These are phyloP conservation scores for Leistus spinibarbis DNA, from an alignment of 2,888 invertebrate genomes.

Conservation along the genomic window DNA sequence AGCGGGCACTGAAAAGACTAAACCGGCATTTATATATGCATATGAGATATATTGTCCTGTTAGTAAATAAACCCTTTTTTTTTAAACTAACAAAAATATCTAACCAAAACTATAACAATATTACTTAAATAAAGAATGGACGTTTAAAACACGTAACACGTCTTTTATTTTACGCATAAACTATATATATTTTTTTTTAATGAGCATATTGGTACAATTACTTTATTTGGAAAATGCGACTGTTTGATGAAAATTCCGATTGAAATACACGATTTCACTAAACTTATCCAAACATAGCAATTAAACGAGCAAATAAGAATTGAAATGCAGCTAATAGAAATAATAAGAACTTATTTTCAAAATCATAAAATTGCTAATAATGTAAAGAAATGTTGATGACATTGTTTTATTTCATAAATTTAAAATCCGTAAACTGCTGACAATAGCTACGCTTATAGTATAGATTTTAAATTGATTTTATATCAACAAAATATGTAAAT, in stretches of 20 bases:
- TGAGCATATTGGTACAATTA: not conserved
- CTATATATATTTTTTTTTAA: not conserved
- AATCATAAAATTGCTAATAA: not conserved
- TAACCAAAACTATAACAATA: no score
- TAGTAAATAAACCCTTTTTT: no score
- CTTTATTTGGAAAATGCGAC: not conserved
- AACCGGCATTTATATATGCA: no score
- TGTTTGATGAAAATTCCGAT: not conserved
- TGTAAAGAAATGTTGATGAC: not conserved
- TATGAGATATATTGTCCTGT: no score
- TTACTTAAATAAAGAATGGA: no score
- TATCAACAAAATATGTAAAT: not conserved
- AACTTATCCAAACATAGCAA: not conserved
- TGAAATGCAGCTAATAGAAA: not conserved
- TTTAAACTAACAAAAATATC: no score
- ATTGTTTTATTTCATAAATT: not conserved
- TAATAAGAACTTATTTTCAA: not conserved
- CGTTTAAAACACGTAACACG: no score
- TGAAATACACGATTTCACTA: not conserved
- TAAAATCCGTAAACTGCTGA: slow-evolving; percentile 27
- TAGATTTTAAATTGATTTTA: not conserved
- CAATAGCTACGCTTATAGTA: slow-evolving; percentile 20
- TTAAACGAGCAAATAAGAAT: not conserved
- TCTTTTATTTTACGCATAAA: no score
- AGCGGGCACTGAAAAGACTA: no score